Base-by-base conservation (phyloP, 2,113 vertebrate species). In the Cyrtonyx montezumae region DNA sequence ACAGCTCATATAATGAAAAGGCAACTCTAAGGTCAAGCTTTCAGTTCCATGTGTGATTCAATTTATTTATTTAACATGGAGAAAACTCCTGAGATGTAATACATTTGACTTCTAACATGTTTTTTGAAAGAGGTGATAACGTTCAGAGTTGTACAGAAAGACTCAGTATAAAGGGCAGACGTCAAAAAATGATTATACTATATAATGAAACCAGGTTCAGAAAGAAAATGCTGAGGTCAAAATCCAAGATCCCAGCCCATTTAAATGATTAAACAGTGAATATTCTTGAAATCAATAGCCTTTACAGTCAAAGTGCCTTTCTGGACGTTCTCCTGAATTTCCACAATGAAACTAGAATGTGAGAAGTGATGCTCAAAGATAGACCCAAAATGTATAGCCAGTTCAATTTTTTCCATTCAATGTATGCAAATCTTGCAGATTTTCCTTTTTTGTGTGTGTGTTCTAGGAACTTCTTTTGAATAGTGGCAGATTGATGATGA, bases 31-130 rank as follows among this genome's bases (percentile, higher is more conserved):
- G 37, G 40, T 53, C 67, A 92, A 81, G 22, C 34, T 85, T 92
- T 61, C 49, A 14, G 68, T 79, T 93, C 20, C 55, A 7, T 95
- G 71, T 82, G 67, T 45, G 36, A 69, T 70, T 74, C 71, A 49
- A 55, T 80, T 76, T 84, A 36, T 86, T 86, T 92, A 34, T 78
- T 84, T 89, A 74, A 87, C 69, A 30, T 62, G 51, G 69, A 70
- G 82, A 78, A 84, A 81, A 81, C 70, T 81, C 61, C 19, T 25
- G 85, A 84, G 40, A 58, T 74, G n/a, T 78, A 63, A 81, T 84
- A 16, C 13, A 11, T 82, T 79, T 89, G 49, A 78, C 76, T 91
- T 58, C 5, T 70, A 43, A 59, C 34, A 21, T n/a, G 62, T n/a
- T 66, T 76, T 40, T 77, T 70, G 62, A 34, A 84, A 62, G 49